phyloP scores from a whole-genome alignment of 2,797 vertebrate species.

The Prionace glauca region DNA sequence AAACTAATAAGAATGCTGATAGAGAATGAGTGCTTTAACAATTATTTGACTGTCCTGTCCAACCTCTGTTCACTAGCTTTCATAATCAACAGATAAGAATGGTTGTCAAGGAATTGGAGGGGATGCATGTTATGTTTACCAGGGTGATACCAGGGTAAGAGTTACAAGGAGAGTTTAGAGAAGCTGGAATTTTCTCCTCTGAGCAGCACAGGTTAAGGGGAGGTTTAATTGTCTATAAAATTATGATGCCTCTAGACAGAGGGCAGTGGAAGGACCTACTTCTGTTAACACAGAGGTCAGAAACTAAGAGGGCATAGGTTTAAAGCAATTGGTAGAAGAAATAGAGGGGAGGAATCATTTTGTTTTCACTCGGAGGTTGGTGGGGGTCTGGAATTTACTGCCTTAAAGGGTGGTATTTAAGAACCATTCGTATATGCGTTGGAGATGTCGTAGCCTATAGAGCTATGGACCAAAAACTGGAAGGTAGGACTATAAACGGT shows the following conservation, averaged over 20 bases:
- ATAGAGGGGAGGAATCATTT: not conserved
- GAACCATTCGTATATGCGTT: not conserved
- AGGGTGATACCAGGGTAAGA: not conserved
- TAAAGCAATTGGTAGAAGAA: not conserved
- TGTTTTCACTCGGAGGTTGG: not conserved
- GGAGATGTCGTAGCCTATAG: not conserved
- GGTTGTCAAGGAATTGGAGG: constrained; percentile 2
- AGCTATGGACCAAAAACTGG: not conserved
- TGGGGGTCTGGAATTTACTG: not conserved
- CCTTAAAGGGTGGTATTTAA: not conserved
- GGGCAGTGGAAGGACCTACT: not conserved
- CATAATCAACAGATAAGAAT: not conserved
- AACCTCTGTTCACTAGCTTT: not conserved
- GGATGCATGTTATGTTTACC: not conserved
- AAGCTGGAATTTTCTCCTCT: not conserved
- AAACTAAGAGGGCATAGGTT: not conserved
- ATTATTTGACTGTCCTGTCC: not conserved
- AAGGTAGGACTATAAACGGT: not conserved
- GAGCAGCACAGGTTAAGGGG: not conserved
- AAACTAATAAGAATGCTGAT: not conserved
- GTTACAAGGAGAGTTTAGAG: not conserved
- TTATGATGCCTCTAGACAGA: not conserved
- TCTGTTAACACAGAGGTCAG: not conserved
- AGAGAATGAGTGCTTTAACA: not conserved
- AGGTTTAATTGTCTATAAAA: not conserved